phyloP scores from a whole-genome alignment of 1,140 invertebrate genomes.

The Varroa destructor region DNA sequence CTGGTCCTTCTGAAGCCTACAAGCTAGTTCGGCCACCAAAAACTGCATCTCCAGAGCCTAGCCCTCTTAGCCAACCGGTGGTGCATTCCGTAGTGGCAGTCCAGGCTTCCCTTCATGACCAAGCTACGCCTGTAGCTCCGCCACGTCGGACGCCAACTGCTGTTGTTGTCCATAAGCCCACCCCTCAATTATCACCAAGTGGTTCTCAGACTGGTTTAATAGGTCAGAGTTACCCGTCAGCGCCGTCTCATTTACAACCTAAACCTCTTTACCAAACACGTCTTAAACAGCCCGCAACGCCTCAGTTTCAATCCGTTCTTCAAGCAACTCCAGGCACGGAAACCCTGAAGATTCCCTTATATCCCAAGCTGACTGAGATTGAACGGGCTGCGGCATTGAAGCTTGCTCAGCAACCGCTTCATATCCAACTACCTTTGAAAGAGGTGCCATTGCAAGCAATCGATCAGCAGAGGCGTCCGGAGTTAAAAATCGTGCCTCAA shows the following conservation, averaged over 20 bases:
- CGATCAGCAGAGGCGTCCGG: constrained; percentile 11
- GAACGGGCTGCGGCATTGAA: constrained; percentile 28
- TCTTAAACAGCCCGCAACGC: constrained; percentile 11
- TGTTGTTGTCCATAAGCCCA: constrained; percentile 2
- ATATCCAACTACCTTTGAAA: not conserved
- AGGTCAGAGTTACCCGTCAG: not conserved
- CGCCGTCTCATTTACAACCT: not conserved
- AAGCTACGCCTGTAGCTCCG: not conserved
- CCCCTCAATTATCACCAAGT: not conserved
- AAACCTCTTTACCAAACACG: constrained; percentile 9
- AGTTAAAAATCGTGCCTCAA: not conserved
- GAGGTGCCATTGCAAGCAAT: constrained; percentile 22
- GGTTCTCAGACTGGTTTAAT: not conserved
- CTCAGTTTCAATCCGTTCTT: not conserved
- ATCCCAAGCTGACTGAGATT: constrained; percentile 28
- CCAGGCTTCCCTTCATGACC: not conserved
- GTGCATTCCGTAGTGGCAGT: no score
- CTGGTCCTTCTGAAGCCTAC: constrained; percentile 13
- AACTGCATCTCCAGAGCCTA: not conserved
- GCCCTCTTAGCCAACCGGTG: no score
- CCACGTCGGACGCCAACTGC: not conserved
- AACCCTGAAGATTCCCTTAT: constrained; percentile 20
- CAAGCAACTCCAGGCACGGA: constrained; percentile 1
- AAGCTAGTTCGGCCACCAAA: not conserved
- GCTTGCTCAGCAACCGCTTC: constrained; percentile 18